Evolutionary conservation across 2,113 vertebrate genomes (phyloP), one percentile per base, ranked within the genome.

Genomic region (Rana temporaria): DNA sequence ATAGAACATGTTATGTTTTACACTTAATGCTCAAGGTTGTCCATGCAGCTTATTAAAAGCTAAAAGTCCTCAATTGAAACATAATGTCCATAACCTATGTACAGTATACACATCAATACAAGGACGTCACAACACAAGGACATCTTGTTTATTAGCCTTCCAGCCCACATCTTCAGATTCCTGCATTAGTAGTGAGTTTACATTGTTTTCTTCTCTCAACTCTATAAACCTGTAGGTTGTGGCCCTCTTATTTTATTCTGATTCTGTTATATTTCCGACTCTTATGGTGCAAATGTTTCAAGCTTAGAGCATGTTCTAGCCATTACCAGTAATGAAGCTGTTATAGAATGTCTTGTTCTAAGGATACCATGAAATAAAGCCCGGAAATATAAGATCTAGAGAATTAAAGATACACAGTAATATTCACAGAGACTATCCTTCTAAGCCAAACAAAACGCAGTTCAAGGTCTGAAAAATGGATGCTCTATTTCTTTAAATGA

Each of bases 381-480:
- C 12, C 42, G 9, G 6, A 48, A 48, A 48, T 11, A 6, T 32
- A 72, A 57, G 52, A 72, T 7, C 73, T 24, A 48, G 9, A 48
- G 57, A 77, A 26, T 12, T 2, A n/a, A 38, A 20, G 24, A 77
- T 26, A 52, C 6, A 48, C 34, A 77, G 24, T 18, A 48, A 3
- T 20, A 34, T 77, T 17, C 14, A 48, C 15, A 22, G 12, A 24
- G 62, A 42, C 20, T 42, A 19, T 22, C 18, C 65, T 67, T 30
- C 6, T n/a, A 30, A 5, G 38, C 24, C 11, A 26, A 22, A 2
- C 20, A 60, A 34, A 19, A 59, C 16, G 24, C 20, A 30, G 70
- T 74, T 60, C 55, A 74, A 74, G 55, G 55, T 74, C 26, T 7
- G 17, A 59, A 74, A 74, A 59, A 20, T 16, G 9, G 32, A 42